Conservation (phyloP, 1,140 invertebrate genomes). For the Pachypsylla venusta region DNA sequence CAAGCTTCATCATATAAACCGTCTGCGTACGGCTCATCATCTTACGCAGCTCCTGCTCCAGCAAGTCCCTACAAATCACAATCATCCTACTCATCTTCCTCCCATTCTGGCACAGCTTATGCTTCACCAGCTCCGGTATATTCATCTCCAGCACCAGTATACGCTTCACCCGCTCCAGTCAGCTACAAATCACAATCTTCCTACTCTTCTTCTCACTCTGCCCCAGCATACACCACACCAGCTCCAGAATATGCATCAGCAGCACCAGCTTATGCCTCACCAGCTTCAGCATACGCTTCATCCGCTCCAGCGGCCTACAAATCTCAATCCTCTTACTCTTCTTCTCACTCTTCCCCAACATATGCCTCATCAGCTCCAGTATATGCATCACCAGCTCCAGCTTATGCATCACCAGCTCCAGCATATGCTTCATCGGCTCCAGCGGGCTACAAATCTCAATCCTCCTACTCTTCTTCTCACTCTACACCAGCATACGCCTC, state of each 20-base stretch:
- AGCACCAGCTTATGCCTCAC: not conserved
- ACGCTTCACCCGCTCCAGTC: conserved; percentile 7
- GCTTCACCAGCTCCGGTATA: not conserved
- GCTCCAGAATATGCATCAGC: not conserved
- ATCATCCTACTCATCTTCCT: not conserved
- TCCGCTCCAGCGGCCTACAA: not conserved
- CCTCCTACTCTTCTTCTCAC: not conserved
- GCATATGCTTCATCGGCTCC: not conserved
- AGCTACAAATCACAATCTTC: not conserved
- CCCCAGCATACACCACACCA: not conserved
- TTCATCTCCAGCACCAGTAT: not conserved
- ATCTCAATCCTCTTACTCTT: not conserved
- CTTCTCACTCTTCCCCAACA: not conserved
- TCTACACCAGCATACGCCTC: not conserved
- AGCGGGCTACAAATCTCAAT: not conserved
- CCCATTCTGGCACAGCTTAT: not conserved
- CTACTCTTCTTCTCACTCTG: not conserved
- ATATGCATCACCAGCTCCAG: not conserved
- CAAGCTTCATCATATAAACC: not conserved
- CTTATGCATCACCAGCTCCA: not conserved
- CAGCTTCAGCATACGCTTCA: not conserved
- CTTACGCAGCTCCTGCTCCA: not conserved
- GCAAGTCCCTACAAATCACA: not conserved
- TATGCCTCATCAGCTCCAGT: not conserved
- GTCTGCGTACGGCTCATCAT: not conserved